Evolutionary conservation across 2,888 invertebrate species (phyloP), one percentile per base, ranked within the genome.

Genomic region (Catocala fraxini): DNA sequence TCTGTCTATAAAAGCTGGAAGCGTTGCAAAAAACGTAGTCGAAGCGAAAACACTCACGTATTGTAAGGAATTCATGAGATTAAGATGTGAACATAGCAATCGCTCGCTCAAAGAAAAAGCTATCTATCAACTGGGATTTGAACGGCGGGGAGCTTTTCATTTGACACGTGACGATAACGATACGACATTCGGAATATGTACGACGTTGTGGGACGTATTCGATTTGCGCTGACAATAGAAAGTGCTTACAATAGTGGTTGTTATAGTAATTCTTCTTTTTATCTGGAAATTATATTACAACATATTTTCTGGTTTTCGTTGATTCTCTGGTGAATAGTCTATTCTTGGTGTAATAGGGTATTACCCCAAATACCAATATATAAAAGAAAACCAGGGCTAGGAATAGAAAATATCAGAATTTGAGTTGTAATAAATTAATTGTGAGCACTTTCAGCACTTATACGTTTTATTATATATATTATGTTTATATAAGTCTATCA

Each of bases 51-150:
- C 67, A 73, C 49, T 64, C 59, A 51, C 63, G 47, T 63, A 69
- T 63, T 66, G 66, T 49, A 55, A 52, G 56, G 63, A 71, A 70
- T 71, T 68, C 59, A 55, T 12, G 60, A 72, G 68, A 70, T 81
- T 73, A 71, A 72, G 74, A 73, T 70, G 72, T 72, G 72, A 75
- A 72, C 59, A 66, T 56, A 53, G 63, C 59, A 65, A 63, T 66
- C 66, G 64, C 41, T 77, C 60, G 59, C 51, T 75, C 58, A 69
- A 70, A 64, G 78, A 66, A 72, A 79, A 79, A 71, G 61, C 70
- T 65, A 83, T 83, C 75, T 73, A 77, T 83, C 80, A 80, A 71
- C 60, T 51, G 61, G 74, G 64, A 70, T 73, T 74, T 75, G 61
- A 51, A 60, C 51, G 53, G 46, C 12, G 12, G 55, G 25, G 54